Base-by-base conservation (phyloP, 2,888 invertebrate species). In the Chloromyia formosa region DNA sequence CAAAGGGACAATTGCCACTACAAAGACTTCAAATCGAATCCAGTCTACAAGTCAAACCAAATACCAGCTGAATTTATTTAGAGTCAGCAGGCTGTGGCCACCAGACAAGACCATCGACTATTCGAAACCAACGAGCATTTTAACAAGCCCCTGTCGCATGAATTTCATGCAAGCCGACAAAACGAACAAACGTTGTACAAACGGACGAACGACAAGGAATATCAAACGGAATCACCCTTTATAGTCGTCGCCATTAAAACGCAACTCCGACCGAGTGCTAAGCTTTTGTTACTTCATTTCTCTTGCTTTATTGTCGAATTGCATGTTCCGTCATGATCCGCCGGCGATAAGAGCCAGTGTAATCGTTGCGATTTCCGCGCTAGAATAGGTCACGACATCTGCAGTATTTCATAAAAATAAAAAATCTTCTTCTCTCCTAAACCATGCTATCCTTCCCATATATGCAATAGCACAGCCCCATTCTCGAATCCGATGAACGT, bases 361-460 rank as follows among this genome's bases (percentile, higher is more conserved):
- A 58, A 71, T 40, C 35, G 58, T 56, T 71, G 40, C 71, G 71
- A 71, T 71, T 71, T 71, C 71, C 71, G 71, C 35, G 56, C 49
- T 49, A 5, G 71, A 58, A 42, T 40, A 71, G 56, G 71, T 71
- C 71, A 71, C 71, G 71, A 58, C 71, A 71, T 71, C 71, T 71
- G 71, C 71, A 71, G 53, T 45, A 40, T 71, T 53, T 58, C 71
- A 71, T 56, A 53, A 56, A 53, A 42, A 58, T 71, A 53, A 62
- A 16, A 40, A 35, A 62, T 23, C n/a, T 69, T 20, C 49, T 16
- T 40, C 22, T 71, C 58, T 16, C 45, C 20, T 20, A 10, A 2
- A 49, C 49, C 27, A 4, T 35, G 66, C 22, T 66, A n/a, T 49
- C 49, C 14, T n/a, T 5, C 5, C 53, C 9, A 27, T 16, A 40